These are phyloP conservation scores for Choloepus hoffmanni DNA, from an alignment of 2,113 vertebrate genomes.

Conservation along the genomic window DNA sequence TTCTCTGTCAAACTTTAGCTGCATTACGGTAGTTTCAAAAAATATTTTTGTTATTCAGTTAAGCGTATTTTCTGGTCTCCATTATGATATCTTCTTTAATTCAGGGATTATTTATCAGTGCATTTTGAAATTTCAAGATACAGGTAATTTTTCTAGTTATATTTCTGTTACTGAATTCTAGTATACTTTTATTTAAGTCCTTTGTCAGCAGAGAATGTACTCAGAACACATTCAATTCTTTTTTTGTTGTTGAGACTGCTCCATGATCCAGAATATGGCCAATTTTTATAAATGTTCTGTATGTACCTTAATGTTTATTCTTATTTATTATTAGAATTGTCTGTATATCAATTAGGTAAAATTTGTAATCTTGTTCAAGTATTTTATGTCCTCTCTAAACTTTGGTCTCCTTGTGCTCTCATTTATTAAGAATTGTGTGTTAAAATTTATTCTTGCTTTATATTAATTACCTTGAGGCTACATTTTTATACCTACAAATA, in stretches of 20 bases:
- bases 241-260: neutral
- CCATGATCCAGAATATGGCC: neutral
- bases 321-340: neutral
- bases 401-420: neutral
- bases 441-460: conserved; percentile 9
- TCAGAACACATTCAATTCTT: neutral
- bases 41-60: neutral
- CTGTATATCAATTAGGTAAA: neutral
- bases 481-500: neutral
- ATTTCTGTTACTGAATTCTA: neutral
- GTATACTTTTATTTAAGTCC: conserved; percentile 9
- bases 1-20: neutral
- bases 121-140: neutral
- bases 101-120: neutral
- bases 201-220: neutral
- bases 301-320: neutral
- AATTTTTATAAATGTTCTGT: neutral
- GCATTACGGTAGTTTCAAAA: neutral
- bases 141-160: neutral
- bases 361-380: conserved; percentile 14
- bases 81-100: neutral
- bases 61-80: neutral
- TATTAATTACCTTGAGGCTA: neutral
- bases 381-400: neutral
- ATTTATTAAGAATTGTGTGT: neutral